phyloP scores from a whole-genome alignment of 2,113 vertebrate species.

The Podarcis raffonei region DNA sequence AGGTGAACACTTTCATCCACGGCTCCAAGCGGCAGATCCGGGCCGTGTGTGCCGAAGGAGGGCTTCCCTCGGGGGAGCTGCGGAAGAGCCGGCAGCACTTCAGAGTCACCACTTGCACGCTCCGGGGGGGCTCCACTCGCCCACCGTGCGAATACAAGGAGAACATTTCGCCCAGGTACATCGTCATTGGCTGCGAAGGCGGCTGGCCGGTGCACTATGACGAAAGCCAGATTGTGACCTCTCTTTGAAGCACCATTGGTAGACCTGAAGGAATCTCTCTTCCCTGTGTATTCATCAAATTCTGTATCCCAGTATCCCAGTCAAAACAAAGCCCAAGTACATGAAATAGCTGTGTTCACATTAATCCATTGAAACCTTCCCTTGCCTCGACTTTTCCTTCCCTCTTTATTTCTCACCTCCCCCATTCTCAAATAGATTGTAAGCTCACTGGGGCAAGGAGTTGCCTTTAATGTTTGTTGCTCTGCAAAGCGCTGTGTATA shows the following conservation, averaged over 20 bases:
- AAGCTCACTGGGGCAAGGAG: not conserved
- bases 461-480: not conserved
- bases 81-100: not conserved
- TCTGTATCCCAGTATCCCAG: not conserved
- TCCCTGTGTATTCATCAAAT: not conserved
- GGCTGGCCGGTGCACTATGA: constrained; percentile 5
- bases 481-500: not conserved
- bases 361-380: not conserved
- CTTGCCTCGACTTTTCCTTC: not conserved
- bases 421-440: not conserved
- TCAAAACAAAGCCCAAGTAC: no score
- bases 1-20: constrained; percentile 9
- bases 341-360: not conserved
- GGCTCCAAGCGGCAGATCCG: not conserved
- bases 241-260: not conserved
- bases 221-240: not conserved
- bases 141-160: constrained; percentile 2
- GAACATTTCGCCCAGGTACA: not conserved
- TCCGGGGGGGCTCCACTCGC: not conserved
- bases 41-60: not conserved
- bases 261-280: not conserved
- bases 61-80: not conserved
- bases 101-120: constrained; percentile 3
- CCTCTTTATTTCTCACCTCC: not conserved
- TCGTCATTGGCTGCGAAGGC: not conserved